Base-by-base conservation (phyloP, 2,888 invertebrate species). In the Xestia ashworthii region DNA sequence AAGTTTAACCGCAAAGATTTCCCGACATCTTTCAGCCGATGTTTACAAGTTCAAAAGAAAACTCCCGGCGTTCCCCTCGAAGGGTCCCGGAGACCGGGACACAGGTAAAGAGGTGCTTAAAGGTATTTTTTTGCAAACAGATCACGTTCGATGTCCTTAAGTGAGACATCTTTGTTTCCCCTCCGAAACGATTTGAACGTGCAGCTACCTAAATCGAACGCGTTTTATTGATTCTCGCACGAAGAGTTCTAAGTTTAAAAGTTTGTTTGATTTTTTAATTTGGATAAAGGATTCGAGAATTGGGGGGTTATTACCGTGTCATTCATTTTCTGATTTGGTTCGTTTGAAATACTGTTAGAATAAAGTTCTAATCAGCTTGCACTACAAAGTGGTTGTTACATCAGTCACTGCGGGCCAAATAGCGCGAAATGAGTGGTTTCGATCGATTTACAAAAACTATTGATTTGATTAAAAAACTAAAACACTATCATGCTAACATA, bases 71-170 rank as follows among this genome's bases (percentile, higher is more conserved):
- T 84, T 93, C 94, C 92, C 90, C 89, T 89, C 85, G 87, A 87
- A 88, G 90, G 88, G 88, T 89, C 85, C 80, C 78, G 83, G 64
- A 77, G 86, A 83, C 78, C 78, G 80, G 85, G 80, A 85, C 82
- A 91, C 94, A 94, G 94, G 94, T 95, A 94, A 94, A 93, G 93
- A 92, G 93, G 93, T 94, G 91, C 93, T 94, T 94, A 94, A 93
- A 93, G 91, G 91, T 92, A 93, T 95, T 96, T 95, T 96, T 95
- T 93, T 79, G 94, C 94, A 96, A 95, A 95, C 96, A 93, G 96
- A 96, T 96, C 96, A 96, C 96, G 96, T 96, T 93, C 95, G 92
- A 93, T 92, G 93, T 92, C 93, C 92, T 94, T 96, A 96, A 96
- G 96, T 96, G 96, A 96, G 95, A 95, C 94, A 93, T 96, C 95